Evolutionary conservation across 2,888 invertebrate genomes (phyloP).

Genomic region (Lepidochrysops patricia): DNA sequence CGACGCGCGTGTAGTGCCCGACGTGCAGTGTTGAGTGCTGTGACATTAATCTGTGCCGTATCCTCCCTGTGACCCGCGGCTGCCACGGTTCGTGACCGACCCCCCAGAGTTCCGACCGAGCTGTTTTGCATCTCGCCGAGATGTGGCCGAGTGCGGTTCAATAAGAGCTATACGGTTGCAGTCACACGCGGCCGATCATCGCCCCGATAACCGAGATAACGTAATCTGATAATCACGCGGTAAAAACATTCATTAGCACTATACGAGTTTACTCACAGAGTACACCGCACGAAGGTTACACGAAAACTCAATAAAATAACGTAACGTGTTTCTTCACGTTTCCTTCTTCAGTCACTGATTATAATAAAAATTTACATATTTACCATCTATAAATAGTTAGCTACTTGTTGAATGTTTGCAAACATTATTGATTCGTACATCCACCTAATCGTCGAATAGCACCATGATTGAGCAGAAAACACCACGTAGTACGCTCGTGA

Average conservation of each 20-base stretch:
- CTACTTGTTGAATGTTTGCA: conserved; percentile 61
- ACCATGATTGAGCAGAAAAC: conserved; percentile 5
- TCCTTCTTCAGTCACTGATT: background rate
- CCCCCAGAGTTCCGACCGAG: background rate
- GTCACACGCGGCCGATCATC: conserved; percentile 40
- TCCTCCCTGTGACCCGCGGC: background rate
- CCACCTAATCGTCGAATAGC: background rate
- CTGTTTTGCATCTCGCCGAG: background rate
- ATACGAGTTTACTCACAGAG: conserved; percentile 23
- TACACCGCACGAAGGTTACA: background rate
- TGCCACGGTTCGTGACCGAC: background rate
- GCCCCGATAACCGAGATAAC: conserved; percentile 61
- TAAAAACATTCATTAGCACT: conserved; percentile 63
- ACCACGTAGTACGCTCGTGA: background rate
- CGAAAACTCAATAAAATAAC: background rate
- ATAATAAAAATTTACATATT: background rate
- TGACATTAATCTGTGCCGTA: conserved; percentile 12
- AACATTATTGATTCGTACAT: conserved; percentile 21
- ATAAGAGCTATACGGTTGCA: conserved; percentile 38
- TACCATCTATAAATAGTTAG: background rate
- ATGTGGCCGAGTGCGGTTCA: conserved; percentile 34
- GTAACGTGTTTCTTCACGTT: background rate
- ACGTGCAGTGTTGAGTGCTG: conserved; percentile 48
- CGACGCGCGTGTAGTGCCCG: conserved; percentile 48
- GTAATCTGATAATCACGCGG: conserved; percentile 63